A percentile compares a stretch with the other conserved stretches of the same genome.
Evolutionary conservation across 1,140 invertebrate genomes (phyloP).

Genomic region (Drosophila equinoxialis): DNA sequence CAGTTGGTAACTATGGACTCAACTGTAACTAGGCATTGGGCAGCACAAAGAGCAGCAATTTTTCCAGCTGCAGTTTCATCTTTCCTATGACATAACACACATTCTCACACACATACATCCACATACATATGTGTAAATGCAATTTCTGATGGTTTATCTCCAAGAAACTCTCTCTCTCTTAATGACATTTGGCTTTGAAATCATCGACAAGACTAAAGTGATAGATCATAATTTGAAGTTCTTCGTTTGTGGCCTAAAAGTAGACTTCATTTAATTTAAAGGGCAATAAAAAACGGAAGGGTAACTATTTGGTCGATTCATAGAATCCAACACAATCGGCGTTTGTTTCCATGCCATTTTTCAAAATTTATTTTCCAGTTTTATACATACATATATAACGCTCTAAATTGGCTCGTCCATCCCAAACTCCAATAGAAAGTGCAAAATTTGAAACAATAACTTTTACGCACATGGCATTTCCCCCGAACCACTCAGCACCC

Average conservation of each 20-base stretch:
- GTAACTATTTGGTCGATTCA: not conserved
- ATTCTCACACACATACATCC: conserved; percentile 26
- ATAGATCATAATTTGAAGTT: too few species aligned
- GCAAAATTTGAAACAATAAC: conserved; percentile 79
- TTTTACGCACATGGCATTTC: conserved; percentile 62
- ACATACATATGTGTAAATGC: conserved; percentile 17
- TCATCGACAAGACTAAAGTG: conserved; percentile 29
- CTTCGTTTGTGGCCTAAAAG: not conserved
- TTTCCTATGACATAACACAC: conserved; percentile 65
- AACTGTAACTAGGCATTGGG: conserved; percentile 62
- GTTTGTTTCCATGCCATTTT: conserved; percentile 41
- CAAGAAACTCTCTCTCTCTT: conserved; percentile 56
- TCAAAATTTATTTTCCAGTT: conserved; percentile 43
- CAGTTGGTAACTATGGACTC: conserved; percentile 28
- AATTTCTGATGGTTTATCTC: conserved; percentile 57
- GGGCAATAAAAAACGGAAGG: not conserved
- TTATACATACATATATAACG: conserved; percentile 10
- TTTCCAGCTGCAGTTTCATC: conserved; percentile 68
- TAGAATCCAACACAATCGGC: conserved; percentile 7
- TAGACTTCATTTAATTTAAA: not conserved
- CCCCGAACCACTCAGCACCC: not conserved
- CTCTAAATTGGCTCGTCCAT: conserved; percentile 8
- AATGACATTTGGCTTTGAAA: conserved; percentile 54
- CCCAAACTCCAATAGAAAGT: conserved; percentile 63
- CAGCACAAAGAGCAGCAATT: conserved; percentile 69